Conservation (phyloP, 2,888 invertebrate genomes). For the Drosophila longiperda region DNA sequence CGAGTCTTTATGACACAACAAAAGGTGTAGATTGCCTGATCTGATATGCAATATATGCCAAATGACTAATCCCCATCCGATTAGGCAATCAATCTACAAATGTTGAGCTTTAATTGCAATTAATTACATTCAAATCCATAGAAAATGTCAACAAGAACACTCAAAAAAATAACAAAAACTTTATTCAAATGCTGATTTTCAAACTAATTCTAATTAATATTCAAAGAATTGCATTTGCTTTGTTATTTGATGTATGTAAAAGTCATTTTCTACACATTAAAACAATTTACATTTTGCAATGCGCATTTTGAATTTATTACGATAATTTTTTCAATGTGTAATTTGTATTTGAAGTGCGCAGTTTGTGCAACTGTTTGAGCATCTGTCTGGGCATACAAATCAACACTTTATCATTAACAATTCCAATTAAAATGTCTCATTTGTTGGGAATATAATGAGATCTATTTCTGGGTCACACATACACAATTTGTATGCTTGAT, state of each 20-base stretch:
- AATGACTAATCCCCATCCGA: conserved; percentile 31
- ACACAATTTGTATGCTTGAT: not conserved
- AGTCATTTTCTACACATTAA: not conserved
- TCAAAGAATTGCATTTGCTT: not conserved
- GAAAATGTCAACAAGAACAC: not conserved
- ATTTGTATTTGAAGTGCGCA: not conserved
- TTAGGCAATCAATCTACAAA: not conserved
- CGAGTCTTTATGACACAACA: conserved; percentile 17
- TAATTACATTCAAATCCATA: not conserved
- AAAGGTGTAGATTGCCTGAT: conserved; percentile 28
- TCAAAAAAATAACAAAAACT: not conserved
- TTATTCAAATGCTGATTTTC: not conserved
- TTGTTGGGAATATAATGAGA: not conserved
- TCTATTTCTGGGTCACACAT: not conserved
- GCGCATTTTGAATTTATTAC: not conserved
- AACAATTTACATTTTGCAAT: not conserved
- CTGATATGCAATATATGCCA: conserved; percentile 2
- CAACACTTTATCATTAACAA: not conserved
- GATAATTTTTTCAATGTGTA: not conserved
- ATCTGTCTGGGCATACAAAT: not conserved
- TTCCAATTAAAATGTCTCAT: not conserved
- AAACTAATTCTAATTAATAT: not conserved
- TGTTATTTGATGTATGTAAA: not conserved
- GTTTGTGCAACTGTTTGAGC: not conserved
- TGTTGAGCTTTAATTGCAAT: not conserved